Conservation (phyloP, 64 coral and sea anemone species). For the Orbicella faveolata region DNA sequence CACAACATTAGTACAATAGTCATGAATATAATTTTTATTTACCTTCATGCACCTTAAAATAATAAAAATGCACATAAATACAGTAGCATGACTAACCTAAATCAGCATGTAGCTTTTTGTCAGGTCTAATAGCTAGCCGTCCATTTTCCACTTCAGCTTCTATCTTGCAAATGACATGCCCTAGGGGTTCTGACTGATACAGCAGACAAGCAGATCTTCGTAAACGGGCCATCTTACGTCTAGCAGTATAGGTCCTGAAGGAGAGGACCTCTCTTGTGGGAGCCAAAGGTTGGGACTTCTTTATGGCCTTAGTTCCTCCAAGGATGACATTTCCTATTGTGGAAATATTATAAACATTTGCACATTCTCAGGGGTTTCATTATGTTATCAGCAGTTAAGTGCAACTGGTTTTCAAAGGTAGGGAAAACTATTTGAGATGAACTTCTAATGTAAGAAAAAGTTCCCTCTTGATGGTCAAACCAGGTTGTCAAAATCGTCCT, state of each 20-base stretch:
- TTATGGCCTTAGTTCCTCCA: slow-evolving; percentile 13
- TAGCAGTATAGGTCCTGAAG: slow-evolving; percentile 81
- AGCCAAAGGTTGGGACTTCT: slow-evolving; percentile 74
- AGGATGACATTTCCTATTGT: slow-evolving; percentile 1
- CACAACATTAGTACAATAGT: too few species aligned
- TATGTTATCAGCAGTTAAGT: background rate
- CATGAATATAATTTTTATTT: too few species aligned
- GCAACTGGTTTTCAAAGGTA: background rate
- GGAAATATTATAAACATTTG: background rate
- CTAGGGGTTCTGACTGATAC: slow-evolving; percentile 89
- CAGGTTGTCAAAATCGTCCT: too few species aligned
- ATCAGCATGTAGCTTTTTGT: slow-evolving; percentile 93
- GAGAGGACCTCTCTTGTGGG: slow-evolving; percentile 91
- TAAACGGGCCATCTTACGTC: slow-evolving; percentile 90
- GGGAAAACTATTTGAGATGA: too few species aligned
- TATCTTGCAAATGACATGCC: slow-evolving; percentile 69
- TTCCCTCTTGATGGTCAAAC: too few species aligned
- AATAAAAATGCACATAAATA: too few species aligned
- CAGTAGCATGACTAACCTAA: slow-evolving; percentile 56
- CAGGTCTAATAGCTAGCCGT: slow-evolving; percentile 76
- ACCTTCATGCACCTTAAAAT: too few species aligned
- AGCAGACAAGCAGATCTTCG: slow-evolving; percentile 83
- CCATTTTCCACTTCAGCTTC: slow-evolving; percentile 94
- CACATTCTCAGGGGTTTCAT: background rate
- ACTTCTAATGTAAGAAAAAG: too few species aligned